Evolutionary conservation across 2,888 invertebrate species (phyloP).

Genomic region (Oscheius sp.): DNA sequence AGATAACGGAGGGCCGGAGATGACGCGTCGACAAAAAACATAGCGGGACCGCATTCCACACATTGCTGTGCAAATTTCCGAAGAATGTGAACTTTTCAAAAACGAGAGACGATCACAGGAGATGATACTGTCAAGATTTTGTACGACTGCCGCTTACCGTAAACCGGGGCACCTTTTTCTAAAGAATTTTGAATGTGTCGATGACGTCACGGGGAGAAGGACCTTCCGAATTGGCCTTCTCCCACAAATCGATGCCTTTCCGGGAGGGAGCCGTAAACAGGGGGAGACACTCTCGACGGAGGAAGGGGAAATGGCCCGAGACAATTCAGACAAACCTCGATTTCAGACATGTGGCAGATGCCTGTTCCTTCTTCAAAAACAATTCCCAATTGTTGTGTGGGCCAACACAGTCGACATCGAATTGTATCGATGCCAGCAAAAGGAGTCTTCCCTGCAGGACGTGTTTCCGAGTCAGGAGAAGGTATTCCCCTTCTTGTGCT

Average conservation of each 20-base stretch:
- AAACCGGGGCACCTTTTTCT: background rate
- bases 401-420: conserved; percentile 35
- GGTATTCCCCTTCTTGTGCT: conserved; percentile 19
- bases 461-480: conserved; percentile 61
- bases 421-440: conserved; percentile 57
- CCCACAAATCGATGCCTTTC: conserved; percentile 6
- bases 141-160: too few relatives aligned
- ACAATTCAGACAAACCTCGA: background rate
- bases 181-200: background rate
- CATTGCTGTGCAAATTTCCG: background rate
- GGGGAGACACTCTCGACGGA: background rate
- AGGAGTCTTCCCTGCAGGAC: conserved; percentile 60
- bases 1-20: background rate
- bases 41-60: conserved; percentile 10
- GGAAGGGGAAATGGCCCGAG: background rate
- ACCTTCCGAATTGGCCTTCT: conserved; percentile 1
- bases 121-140: too few relatives aligned
- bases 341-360: conserved; percentile 75
- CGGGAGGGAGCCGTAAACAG: background rate
- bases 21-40: conserved; percentile 1
- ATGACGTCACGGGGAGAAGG: conserved; percentile 5
- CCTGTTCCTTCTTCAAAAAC: conserved; percentile 72
- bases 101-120: too few relatives aligned
- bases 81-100: too few relatives aligned
- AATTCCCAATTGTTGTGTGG: conserved; percentile 65